phyloP scores from a whole-genome alignment of 2,888 invertebrate genomes.

The Drosophila paranaensis region DNA sequence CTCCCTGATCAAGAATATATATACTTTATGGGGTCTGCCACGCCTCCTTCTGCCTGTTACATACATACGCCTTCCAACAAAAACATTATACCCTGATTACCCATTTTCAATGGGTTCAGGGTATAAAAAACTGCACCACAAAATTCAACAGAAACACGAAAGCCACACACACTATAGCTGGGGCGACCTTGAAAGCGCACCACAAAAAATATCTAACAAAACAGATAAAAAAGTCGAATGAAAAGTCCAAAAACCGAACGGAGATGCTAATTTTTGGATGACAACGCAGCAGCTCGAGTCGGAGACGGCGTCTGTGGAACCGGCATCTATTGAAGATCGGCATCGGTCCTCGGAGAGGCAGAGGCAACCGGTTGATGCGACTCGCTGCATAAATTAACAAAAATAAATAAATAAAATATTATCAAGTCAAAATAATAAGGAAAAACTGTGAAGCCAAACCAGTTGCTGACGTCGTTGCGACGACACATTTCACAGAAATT shows the following conservation, averaged over 20 bases:
- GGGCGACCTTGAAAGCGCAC: constrained; percentile 68
- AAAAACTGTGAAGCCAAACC: constrained; percentile 55
- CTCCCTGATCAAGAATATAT: no score
- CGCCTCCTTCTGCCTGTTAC: no score
- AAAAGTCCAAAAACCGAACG: constrained; percentile 47
- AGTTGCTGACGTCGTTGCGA: constrained; percentile 66
- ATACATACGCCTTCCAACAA: no score
- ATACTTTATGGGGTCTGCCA: no score
- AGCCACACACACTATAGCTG: constrained; percentile 41
- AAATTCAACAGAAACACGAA: constrained; percentile 39
- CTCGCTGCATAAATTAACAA: constrained; percentile 53
- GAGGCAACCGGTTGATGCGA: constrained; percentile 62
- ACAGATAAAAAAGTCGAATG: constrained; percentile 57
- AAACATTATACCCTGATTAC: no score
- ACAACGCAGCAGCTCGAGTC: constrained; percentile 47
- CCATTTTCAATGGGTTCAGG: no score
- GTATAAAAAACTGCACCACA: constrained; percentile 41
- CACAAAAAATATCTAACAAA: constrained; percentile 36
- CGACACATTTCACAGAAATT: constrained; percentile 56
- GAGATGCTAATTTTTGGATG: constrained; percentile 77
- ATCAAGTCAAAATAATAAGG: constrained; percentile 36
- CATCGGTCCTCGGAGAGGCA: constrained; percentile 25
- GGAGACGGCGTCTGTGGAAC: constrained; percentile 33
- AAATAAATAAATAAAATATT: constrained; percentile 22
- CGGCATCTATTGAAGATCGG: constrained; percentile 50